Base-by-base conservation (phyloP, 2,797 vertebrate genomes). In the Sparus aurata region DNA sequence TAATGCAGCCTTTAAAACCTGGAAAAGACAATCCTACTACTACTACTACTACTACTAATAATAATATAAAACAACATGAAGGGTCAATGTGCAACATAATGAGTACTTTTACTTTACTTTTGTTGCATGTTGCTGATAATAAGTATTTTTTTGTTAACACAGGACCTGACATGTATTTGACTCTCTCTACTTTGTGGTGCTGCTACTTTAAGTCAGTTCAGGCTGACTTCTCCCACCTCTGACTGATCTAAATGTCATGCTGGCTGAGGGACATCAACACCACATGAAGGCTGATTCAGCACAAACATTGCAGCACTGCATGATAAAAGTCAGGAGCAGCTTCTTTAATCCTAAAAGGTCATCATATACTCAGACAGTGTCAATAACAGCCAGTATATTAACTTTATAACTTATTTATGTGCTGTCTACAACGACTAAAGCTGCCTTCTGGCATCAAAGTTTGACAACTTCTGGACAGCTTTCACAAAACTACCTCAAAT, bases 231-330 rank as follows among this genome's bases (percentile, higher is more conserved):
- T 49, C 52, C 49, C 69, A 20, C 49, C 73, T 6, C 62, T 49
- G 67, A 34, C 52, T 34, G 12, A 25, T 18, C 22, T 78, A 87
- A 91, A 88, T 86, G 88, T 80, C 88, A 86, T 17, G 55, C 61
- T 43, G 81, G 53, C 34, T 74, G 61, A 79, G 20, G 20, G 73
- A 71, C 60, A 82, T 66, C 50, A 84, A 72, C 85, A 77, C 30
- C 61, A 67, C 47, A 18, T 5, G 1, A 60, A 60, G 13, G 77
- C 85, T 79, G 87, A 86, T 25, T 87, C 86, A 78, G 78, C 61
- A 63, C 54, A 65, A 67, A 77, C 25, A 18, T 4, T 65, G n/a
- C n/a, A n/a, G n/a, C n/a, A 70, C 18, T 46, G 45, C 41, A 46
- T 27, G 70, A 75, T 58, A 68, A 77, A 82, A 75, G 58, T 23